Evolutionary conservation across 2,888 invertebrate genomes (phyloP).

Genomic region (Pimpla rufipes): DNA sequence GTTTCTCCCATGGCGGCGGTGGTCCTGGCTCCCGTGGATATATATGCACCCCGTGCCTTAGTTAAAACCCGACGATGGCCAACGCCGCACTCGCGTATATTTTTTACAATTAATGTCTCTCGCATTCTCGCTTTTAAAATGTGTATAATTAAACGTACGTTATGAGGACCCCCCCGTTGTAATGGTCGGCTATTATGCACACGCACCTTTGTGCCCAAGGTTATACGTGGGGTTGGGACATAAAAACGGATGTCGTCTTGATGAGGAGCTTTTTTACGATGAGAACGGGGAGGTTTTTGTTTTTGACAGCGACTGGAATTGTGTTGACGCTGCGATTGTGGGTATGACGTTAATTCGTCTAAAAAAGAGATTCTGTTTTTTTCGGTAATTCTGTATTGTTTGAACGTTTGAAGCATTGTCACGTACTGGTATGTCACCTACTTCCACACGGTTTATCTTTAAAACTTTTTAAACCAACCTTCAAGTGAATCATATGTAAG

Average conservation of each 20-base stretch:
- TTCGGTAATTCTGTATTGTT: no score
- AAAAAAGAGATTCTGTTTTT: not conserved
- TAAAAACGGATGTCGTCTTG: not conserved
- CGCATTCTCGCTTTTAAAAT: conserved; percentile 44
- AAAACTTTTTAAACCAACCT: no score
- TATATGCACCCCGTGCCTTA: conserved; percentile 14
- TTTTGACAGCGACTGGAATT: not conserved
- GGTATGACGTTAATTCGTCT: not conserved
- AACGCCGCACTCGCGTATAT: conserved; percentile 11
- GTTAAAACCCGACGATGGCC: conserved; percentile 36
- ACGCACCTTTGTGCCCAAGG: conserved; percentile 1
- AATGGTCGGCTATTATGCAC: conserved; percentile 21
- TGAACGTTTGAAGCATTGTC: no score
- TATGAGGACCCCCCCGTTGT: conserved; percentile 35
- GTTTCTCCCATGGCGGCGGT: conserved; percentile 21
- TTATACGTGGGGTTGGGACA: not conserved
- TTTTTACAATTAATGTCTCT: conserved; percentile 37
- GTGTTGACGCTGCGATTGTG: not conserved
- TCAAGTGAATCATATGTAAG: no score
- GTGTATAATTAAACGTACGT: conserved; percentile 49
- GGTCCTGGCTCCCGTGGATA: conserved; percentile 5
- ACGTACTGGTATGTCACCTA: no score
- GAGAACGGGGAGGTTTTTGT: not conserved
- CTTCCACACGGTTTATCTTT: no score
- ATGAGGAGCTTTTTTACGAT: not conserved